Base-by-base conservation (phyloP, 2,113 vertebrate genomes). In the Holacanthus passer region DNA sequence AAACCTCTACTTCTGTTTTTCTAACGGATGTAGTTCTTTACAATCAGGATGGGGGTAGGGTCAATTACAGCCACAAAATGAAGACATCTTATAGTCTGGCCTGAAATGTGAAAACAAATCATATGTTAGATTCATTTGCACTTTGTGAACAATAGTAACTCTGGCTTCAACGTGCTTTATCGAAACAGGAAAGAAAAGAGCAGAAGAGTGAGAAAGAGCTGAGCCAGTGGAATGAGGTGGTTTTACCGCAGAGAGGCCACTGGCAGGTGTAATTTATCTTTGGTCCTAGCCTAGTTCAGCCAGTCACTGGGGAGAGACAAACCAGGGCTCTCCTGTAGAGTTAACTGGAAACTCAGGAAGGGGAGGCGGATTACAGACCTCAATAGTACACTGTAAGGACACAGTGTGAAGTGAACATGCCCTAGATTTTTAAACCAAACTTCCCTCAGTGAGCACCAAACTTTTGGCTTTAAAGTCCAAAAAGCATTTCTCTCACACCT, bases 261-360 rank as follows among this genome's bases (percentile, higher is more conserved):
- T 82, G 88, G 77, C 93, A 92, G 90, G 89, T 92, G 88, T 91
- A 90, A 92, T 94, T 93, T 89, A 93, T 94, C 94, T 92, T 62
- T 45, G 73, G 71, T 70, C 73, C 65, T 86, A 85, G 82, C 73
- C 87, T 82, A 81, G 77, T 89, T 89, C 77, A 86, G 89, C 55
- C 35, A 55, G 63, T 88, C 85, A 4, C 76, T 56, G 22, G 77
- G 85, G 90, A 77, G 63, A 85, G 50, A 81, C 56, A 85, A 87
- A 79, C 84, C 76, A 86, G 43, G 74, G 45, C 82, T 80, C 64
- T 72, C 19, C 72, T 55, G 47, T 53, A 64, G 35, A 83, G 48
- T 69, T 76, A 64, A 79, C 81, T 78, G 73, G 55, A 82, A 82
- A 70, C 37, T 72, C 31, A 17, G 19, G 62, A 47, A 74, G 24